phyloP scores from a whole-genome alignment of 2,797 vertebrate species.

The Crypturellus tataupa region DNA sequence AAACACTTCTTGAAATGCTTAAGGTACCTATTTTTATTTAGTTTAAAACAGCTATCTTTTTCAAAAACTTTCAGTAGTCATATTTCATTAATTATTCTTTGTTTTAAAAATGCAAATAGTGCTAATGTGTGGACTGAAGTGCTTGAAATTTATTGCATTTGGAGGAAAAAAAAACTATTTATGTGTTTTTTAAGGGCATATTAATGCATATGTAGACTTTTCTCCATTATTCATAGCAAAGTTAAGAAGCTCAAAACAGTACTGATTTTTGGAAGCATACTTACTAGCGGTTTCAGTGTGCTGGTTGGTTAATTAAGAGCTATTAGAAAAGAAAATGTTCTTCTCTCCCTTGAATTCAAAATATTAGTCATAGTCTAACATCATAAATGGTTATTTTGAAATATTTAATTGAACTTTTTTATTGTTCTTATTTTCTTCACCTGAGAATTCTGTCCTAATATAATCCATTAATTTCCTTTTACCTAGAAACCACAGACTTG shows the following conservation, averaged over 20 bases:
- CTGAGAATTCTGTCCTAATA: neutral
- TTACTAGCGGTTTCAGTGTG: neutral
- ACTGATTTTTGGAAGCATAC: neutral
- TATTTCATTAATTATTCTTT: neutral
- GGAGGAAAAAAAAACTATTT: neutral
- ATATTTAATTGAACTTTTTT: neutral
- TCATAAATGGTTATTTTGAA: neutral
- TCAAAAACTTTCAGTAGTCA: neutral
- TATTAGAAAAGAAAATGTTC: neutral
- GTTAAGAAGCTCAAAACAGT: neutral
- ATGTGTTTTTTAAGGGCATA: neutral
- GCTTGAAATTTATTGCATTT: neutral
- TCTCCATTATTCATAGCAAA: neutral
- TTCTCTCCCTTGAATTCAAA: neutral
- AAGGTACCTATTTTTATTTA: neutral
- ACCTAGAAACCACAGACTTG: neutral
- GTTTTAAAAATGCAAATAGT: neutral
- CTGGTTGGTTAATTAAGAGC: neutral
- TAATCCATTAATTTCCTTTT: neutral
- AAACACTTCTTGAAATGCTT: neutral
- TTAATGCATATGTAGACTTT: neutral
- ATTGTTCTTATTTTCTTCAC: conserved; percentile 21
- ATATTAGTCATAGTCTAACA: neutral
- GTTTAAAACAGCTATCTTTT: neutral
- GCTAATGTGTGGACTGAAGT: neutral